Evolutionary conservation across 2,113 vertebrate species (phyloP).

Genomic region (Mesocricetus auratus): DNA sequence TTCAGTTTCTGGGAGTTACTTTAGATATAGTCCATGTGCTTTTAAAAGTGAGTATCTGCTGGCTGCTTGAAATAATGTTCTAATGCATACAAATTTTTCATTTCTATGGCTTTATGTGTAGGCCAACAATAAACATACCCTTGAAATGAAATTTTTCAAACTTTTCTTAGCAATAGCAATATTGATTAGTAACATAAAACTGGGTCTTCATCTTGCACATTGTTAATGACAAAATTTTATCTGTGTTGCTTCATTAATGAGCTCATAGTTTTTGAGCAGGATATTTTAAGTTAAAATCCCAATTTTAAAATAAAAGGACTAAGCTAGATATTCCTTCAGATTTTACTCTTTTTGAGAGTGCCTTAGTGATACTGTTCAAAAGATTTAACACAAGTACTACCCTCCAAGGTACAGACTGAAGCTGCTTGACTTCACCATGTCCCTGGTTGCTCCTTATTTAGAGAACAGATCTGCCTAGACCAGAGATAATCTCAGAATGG

Average conservation of each 20-base stretch:
- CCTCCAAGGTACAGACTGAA: background rate
- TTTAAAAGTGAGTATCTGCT: background rate
- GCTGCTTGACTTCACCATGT: constrained; percentile 4
- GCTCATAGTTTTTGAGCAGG: constrained; percentile 8
- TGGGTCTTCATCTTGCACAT: background rate
- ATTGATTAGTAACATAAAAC: background rate
- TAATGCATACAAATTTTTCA: background rate
- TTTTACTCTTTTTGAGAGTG: constrained; percentile 47
- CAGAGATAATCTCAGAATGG: constrained; percentile 20
- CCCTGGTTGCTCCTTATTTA: constrained; percentile 3
- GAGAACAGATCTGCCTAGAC: background rate
- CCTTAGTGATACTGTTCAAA: background rate
- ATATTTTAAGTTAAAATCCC: constrained; percentile 46
- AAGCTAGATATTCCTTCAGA: background rate
- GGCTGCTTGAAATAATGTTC: background rate
- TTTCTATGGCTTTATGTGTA: background rate
- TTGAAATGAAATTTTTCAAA: constrained; percentile 40
- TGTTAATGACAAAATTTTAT: constrained; percentile 45
- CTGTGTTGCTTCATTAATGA: constrained; percentile 1
- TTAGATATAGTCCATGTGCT: constrained; percentile 4
- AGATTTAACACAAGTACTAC: background rate
- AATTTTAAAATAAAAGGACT: constrained; percentile 49
- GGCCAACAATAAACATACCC: background rate
- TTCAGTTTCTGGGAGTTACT: constrained; percentile 54
- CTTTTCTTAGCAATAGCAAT: constrained; percentile 20